A percentile compares a stretch with the other conserved stretches of the same genome.
Conservation (phyloP, 1,140 invertebrate genomes). For the Thalassaphorura encarpata region DNA sequence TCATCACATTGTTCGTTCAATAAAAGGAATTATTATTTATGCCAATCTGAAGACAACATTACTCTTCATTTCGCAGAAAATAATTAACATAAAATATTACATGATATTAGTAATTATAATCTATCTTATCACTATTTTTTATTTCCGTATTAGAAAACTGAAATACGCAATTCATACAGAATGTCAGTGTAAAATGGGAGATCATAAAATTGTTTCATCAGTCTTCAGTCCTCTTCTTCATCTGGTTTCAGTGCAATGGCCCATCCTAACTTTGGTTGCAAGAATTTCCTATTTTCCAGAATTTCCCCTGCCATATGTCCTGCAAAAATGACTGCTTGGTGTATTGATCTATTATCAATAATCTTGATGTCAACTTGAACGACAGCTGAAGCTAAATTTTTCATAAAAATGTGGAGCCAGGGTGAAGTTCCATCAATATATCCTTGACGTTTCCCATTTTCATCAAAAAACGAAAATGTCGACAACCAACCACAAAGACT, state of each 20-base stretch:
- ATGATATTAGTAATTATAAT: no score
- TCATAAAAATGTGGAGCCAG: background rate
- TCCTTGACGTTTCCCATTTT: slow-evolving; percentile 7
- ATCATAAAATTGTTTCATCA: no score
- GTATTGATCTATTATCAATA: background rate
- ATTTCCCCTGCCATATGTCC: slow-evolving; percentile 10
- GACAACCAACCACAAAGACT: slow-evolving; percentile 14
- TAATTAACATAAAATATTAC: no score
- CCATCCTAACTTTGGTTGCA: slow-evolving; percentile 12
- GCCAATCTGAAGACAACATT: no score
- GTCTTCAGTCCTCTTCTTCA: no score
- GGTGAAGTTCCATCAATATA: background rate
- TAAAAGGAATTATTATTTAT: no score
- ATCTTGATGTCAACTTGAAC: slow-evolving; percentile 6
- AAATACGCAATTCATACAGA: no score
- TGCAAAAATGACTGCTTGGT: slow-evolving; percentile 9
- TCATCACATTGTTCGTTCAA: no score
- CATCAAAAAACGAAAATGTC: slow-evolving; percentile 6
- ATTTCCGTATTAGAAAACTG: no score
- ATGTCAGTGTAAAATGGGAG: no score
- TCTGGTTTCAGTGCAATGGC: slow-evolving; percentile 6
- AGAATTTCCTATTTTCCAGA: background rate
- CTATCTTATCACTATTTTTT: no score
- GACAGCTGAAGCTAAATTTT: background rate
- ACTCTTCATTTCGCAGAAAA: no score